Evolutionary conservation across 2,888 invertebrate genomes (phyloP), one percentile per base, ranked within the genome.

Genomic region (Hipparchia semele): DNA sequence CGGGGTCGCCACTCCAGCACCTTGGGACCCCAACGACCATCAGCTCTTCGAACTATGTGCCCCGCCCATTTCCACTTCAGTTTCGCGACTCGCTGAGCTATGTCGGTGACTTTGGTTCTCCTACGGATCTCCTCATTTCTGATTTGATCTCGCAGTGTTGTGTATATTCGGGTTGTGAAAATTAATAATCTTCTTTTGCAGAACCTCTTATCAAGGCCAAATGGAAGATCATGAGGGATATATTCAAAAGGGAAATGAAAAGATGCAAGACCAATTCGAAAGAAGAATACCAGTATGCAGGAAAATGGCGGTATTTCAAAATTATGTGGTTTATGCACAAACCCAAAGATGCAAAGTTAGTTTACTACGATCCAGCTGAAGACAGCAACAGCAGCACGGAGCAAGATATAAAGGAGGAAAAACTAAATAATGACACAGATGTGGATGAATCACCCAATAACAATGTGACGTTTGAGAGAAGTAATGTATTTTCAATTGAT

Each of bases 161-260:
- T 39, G 5, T 39, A 12, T 0, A 12, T 53, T 12, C 12, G 12
- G 10, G 49, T 49, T 4, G 49, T 49, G 7, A 2, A 7, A 49
- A 49, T 49, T 0, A 23, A n/a, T 13, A 8, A 7, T 13, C 2
- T 68, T 60, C 72, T 39, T 73, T 84, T 82, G 65, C 86, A 89
- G 89, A 84, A 68, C 77, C 81, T 3, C 65, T 82, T 12, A 68
- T 86, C 2, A 79, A 81, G 60, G 73, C 78, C 0, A 90, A 88
- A 80, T 90, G 90, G 90, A 89, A 88, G 75, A 86, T 83, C 65
- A 79, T 89, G 0, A 80, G 87, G 6, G 87, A 88, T 71, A 68
- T 84, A 3, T 89, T 84, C 75, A 84, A 80, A 58, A 82, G 82
- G 56, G 84, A 87, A 74, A 45, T 81, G 1, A 85, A 79, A 33